These are phyloP conservation scores for Eudasyphora cyanicolor DNA, from an alignment of 2,888 invertebrate genomes.

Conservation along the genomic window DNA sequence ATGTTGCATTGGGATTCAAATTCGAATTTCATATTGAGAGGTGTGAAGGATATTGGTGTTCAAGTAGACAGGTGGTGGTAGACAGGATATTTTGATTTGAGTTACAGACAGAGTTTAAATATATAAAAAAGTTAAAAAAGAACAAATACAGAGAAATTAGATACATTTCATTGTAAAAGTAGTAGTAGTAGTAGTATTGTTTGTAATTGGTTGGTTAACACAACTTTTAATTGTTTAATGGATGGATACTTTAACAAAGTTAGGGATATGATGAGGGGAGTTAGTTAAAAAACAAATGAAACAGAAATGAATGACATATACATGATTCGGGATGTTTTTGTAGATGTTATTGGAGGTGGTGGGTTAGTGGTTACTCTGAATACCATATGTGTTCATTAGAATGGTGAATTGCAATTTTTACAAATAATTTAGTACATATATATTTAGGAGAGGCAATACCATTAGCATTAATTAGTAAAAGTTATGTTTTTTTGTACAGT, in stretches of 20 bases:
- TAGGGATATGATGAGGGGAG: neutral
- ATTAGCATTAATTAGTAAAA: no score
- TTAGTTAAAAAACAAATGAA: neutral
- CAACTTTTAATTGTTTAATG: neutral
- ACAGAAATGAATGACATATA: neutral
- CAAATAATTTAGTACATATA: no score
- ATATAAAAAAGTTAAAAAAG: conserved; percentile 72
- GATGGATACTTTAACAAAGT: neutral
- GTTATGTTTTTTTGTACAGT: no score
- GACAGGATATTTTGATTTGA: conserved; percentile 66
- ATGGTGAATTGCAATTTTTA: no score
- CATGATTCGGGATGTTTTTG: neutral
- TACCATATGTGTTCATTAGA: neutral
- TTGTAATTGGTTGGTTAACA: conserved; percentile 19
- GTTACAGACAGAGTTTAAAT: conserved; percentile 56
- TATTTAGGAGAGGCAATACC: no score
- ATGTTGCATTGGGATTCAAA: conserved; percentile 44
- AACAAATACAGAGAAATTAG: conserved; percentile 75
- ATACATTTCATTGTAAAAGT: conserved; percentile 68
- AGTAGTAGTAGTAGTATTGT: conserved; percentile 1
- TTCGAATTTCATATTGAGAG: conserved; percentile 42
- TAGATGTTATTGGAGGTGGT: neutral
- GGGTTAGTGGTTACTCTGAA: neutral
- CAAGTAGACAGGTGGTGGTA: conserved; percentile 69
- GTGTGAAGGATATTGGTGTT: conserved; percentile 53